Conservation (phyloP, 2,888 invertebrate species). For the Dynastes grantii region DNA sequence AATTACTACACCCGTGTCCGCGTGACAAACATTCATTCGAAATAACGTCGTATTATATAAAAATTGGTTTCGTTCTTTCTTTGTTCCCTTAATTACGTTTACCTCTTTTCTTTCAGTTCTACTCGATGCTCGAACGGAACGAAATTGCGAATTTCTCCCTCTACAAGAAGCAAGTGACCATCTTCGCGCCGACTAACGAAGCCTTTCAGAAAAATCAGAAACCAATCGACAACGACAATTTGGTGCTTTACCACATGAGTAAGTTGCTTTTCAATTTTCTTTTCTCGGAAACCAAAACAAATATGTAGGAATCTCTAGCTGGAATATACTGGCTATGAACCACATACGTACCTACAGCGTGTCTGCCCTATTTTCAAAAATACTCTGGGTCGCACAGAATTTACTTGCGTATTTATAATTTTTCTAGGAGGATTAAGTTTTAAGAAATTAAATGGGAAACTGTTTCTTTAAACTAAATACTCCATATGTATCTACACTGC, state of each 20-base stretch:
- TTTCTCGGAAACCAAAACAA: background rate
- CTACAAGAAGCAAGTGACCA: constrained; percentile 83
- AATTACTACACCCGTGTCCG: background rate
- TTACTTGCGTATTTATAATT: no score
- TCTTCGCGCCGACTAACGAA: constrained; percentile 91
- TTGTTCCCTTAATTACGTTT: background rate
- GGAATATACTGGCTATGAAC: no score
- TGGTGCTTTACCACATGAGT: constrained; percentile 90
- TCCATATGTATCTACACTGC: no score
- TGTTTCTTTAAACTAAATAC: no score
- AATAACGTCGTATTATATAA: background rate
- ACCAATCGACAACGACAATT: constrained; percentile 71
- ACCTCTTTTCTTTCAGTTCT: constrained; percentile 80
- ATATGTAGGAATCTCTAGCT: background rate
- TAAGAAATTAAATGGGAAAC: no score
- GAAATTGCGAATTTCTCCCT: constrained; percentile 82
- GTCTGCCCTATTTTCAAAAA: no score
- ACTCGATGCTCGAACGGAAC: constrained; percentile 81
- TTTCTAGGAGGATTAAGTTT: no score
- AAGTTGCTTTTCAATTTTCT: constrained; percentile 70
- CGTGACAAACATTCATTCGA: background rate
- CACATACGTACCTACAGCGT: no score
- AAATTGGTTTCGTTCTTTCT: background rate
- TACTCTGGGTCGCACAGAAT: no score
- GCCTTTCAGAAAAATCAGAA: constrained; percentile 83